Conservation (phyloP, 2,113 vertebrate species). For the Lampris incognitus region DNA sequence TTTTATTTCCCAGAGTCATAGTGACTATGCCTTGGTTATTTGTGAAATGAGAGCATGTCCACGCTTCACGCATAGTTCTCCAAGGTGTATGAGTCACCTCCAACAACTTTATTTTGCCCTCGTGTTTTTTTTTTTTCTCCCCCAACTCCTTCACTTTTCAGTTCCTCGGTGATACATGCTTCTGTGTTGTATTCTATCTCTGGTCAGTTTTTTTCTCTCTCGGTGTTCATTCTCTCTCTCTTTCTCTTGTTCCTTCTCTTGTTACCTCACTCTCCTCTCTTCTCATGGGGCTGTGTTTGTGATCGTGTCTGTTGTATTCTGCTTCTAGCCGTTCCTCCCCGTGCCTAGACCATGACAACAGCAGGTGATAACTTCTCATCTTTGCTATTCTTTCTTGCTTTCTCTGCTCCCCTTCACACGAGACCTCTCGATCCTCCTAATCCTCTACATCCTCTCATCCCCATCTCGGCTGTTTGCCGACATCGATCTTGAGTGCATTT, state of each 20-base stretch:
- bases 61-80: slow-evolving; percentile 10
- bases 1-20: not conserved
- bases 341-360: slow-evolving; percentile 98
- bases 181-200: slow-evolving; percentile 40
- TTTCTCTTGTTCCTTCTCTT: slow-evolving; percentile 41
- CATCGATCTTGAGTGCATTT: not conserved
- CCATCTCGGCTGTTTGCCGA: slow-evolving; percentile 31
- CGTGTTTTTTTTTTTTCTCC: slow-evolving; percentile 15
- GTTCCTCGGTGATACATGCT: slow-evolving; percentile 34
- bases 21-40: not conserved
- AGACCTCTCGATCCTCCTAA: slow-evolving; percentile 12
- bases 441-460: slow-evolving; percentile 2
- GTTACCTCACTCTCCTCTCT: slow-evolving; percentile 44
- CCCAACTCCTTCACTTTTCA: slow-evolving; percentile 33
- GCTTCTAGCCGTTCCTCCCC: slow-evolving; percentile 93
- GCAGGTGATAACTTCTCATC: slow-evolving; percentile 92
- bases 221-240: slow-evolving; percentile 51
- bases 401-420: slow-evolving; percentile 20
- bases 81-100: slow-evolving; percentile 19
- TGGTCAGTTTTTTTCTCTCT: slow-evolving; percentile 20
- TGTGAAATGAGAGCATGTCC: slow-evolving; percentile 13
- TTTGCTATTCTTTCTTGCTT: slow-evolving; percentile 33
- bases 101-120: slow-evolving; percentile 2
- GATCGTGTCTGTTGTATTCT: slow-evolving; percentile 86
- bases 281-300: slow-evolving; percentile 58